Conservation (phyloP, 1,140 invertebrate species). For the Nautilus pompilius region DNA sequence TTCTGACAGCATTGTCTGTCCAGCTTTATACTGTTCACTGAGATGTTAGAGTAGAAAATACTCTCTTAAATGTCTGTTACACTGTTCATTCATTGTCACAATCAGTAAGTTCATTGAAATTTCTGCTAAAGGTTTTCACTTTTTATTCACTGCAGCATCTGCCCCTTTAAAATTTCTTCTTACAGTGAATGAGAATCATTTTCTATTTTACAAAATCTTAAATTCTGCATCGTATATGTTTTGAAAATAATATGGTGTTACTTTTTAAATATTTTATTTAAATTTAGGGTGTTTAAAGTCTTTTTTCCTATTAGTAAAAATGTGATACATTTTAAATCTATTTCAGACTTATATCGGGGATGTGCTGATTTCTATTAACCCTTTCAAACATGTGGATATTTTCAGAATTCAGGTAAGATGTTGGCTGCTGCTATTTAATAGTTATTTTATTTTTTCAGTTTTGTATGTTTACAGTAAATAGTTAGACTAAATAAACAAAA, state of each 20-base stretch:
- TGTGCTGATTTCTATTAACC: slow-evolving; percentile 78
- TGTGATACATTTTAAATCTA: not conserved
- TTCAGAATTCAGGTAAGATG: slow-evolving; percentile 66
- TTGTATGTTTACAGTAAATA: not conserved
- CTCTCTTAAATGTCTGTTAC: no score
- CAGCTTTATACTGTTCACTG: no score
- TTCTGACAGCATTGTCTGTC: no score
- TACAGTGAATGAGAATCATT: not conserved
- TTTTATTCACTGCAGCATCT: no score
- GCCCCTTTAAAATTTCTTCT: not conserved
- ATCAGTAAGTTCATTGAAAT: no score
- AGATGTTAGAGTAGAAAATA: no score
- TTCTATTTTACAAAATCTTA: not conserved
- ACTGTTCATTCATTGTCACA: no score
- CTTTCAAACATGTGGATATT: slow-evolving; percentile 71
- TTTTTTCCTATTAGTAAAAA: no score
- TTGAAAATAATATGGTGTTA: not conserved
- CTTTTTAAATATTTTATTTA: not conserved
- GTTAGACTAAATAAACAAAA: not conserved
- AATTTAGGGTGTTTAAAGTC: not conserved
- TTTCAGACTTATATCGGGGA: slow-evolving; percentile 75
- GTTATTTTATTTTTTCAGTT: not conserved
- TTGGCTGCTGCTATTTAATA: not conserved
- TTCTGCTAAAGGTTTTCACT: no score
- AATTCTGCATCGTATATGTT: not conserved